These are phyloP conservation scores for Drosophila suzukii DNA, from an alignment of 1,140 invertebrate species.

Conservation along the genomic window DNA sequence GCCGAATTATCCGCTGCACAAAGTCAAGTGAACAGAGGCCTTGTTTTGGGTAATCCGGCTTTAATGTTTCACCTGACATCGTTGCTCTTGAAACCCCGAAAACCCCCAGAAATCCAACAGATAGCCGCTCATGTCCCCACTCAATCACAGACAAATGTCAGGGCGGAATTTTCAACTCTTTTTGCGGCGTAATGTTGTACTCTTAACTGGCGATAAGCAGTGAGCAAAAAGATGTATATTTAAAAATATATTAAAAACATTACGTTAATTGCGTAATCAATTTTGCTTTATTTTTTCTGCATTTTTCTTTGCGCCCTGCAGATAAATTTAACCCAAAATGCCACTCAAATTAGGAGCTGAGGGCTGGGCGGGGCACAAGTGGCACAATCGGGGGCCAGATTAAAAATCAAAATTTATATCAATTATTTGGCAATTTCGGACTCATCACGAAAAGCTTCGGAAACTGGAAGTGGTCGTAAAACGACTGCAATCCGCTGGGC, in stretches of 20 bases:
- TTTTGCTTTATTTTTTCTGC: constrained; percentile 24
- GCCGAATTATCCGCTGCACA: constrained; percentile 11
- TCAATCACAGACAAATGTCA: constrained; percentile 47
- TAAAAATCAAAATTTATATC: constrained; percentile 58
- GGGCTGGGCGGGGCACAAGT: constrained; percentile 51
- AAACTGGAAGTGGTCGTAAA: constrained; percentile 41
- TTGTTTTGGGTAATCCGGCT: constrained; percentile 52
- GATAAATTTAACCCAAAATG: constrained; percentile 36
- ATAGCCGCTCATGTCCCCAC: constrained; percentile 9
- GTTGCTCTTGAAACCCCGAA: constrained; percentile 6
- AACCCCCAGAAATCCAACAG: constrained; percentile 1
- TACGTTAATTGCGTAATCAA: constrained; percentile 66
- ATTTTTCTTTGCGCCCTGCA: constrained; percentile 10
- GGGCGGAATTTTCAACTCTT: constrained; percentile 39
- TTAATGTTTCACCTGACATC: constrained; percentile 55
- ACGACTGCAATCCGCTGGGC: constrained; percentile 39
- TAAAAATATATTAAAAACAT: constrained; percentile 39
- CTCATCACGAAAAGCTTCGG: constrained; percentile 42
- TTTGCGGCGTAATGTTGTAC: constrained; percentile 21
- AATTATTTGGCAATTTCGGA: constrained; percentile 76
- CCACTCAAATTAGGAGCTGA: constrained; percentile 56
- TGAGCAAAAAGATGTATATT: constrained; percentile 14
- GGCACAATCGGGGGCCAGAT: constrained; percentile 32
- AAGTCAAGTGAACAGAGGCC: constrained; percentile 40
- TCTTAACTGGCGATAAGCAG: constrained; percentile 3